Percentiles rank a stretch among this genome's conserved stretches.
Evolutionary conservation across 2,888 invertebrate genomes (phyloP).

Genomic region (Drosophila melanocephala): DNA sequence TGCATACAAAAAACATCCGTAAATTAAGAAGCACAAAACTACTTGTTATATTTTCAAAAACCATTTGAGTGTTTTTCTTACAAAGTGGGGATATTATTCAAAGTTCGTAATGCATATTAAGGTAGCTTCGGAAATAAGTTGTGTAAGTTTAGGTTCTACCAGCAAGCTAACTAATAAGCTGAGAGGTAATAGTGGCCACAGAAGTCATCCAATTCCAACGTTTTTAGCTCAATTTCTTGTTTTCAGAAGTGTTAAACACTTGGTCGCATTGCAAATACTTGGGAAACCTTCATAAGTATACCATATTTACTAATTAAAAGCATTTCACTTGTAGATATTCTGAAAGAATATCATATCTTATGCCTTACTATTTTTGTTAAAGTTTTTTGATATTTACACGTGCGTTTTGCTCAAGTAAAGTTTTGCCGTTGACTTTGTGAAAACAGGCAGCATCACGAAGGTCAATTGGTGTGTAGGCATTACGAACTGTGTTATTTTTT

Average conservation of each 20-base stretch:
- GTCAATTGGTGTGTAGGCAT: slow-evolving; percentile 29
- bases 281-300: not conserved
- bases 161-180: not conserved
- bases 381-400: not conserved
- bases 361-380: not conserved
- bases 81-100: not conserved
- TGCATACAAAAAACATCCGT: not conserved
- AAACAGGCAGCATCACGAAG: slow-evolving; percentile 34
- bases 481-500: slow-evolving; percentile 37
- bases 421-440: slow-evolving; percentile 21
- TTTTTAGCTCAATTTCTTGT: not conserved
- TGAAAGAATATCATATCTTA: not conserved
- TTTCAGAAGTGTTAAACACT: not conserved
- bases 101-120: not conserved
- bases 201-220: not conserved
- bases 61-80: not conserved
- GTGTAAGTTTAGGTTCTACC: not conserved
- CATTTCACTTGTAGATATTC: not conserved
- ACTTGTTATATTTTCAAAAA: not conserved
- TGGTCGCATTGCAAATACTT: not conserved
- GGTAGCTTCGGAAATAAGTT: not conserved
- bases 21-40: not conserved
- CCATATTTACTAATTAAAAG: not conserved
- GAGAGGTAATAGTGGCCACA: not conserved
- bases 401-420: slow-evolving; percentile 22